Evolutionary conservation across 2,113 vertebrate species (phyloP).

Genomic region (Odobenus rosmarus): DNA sequence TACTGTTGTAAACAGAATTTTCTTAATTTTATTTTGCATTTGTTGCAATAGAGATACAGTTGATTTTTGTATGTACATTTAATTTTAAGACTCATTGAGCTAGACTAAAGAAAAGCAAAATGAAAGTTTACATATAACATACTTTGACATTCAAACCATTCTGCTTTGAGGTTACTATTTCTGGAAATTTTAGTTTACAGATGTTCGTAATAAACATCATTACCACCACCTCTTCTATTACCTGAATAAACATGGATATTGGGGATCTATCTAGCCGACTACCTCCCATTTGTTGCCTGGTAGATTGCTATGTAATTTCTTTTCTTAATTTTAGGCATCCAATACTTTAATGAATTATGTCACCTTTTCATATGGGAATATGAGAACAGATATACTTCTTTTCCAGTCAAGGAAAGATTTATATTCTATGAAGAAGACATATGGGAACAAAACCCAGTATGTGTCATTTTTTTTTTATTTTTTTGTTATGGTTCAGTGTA

Average conservation of each 20-base stretch:
- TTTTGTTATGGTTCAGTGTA: slow-evolving; percentile 54
- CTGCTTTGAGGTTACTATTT: slow-evolving; percentile 2
- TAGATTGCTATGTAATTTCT: slow-evolving; percentile 70
- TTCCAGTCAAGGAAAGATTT: slow-evolving; percentile 75
- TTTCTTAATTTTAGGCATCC: slow-evolving; percentile 75
- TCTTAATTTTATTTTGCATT: slow-evolving; percentile 17
- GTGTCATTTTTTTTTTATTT: slow-evolving; percentile 66
- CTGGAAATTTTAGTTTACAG: slow-evolving; percentile 20
- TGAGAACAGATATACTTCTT: slow-evolving; percentile 73
- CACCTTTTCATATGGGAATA: slow-evolving; percentile 71
- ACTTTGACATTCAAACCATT: neutral
- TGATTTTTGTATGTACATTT: slow-evolving; percentile 19
- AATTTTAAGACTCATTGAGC: neutral
- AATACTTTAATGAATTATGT: slow-evolving; percentile 73
- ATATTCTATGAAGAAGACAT: slow-evolving; percentile 76
- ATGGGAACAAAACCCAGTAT: slow-evolving; percentile 73
- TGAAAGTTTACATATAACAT: neutral
- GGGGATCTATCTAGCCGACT: neutral
- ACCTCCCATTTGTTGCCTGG: slow-evolving; percentile 32
- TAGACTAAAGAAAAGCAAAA: neutral
- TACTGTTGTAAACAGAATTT: neutral
- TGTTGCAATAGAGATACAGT: neutral
- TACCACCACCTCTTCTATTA: neutral
- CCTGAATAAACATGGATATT: neutral
- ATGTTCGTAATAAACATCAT: neutral